phyloP scores from a whole-genome alignment of 2,113 vertebrate species.

The Barnardius zonarius region DNA sequence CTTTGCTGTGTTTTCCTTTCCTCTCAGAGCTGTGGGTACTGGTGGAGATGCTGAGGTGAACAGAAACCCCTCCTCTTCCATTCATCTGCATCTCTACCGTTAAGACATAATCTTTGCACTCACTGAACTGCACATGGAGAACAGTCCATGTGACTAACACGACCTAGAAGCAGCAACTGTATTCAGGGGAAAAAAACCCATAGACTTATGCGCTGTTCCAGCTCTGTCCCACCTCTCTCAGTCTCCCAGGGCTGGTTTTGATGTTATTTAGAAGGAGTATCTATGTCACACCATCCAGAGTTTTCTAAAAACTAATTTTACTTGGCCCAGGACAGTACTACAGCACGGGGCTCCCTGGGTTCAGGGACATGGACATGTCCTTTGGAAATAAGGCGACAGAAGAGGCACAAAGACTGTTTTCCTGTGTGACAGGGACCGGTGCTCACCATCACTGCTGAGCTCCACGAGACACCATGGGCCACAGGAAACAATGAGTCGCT shows the following conservation, averaged over 20 bases:
- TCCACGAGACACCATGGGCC: fast-evolving
- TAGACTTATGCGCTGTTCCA: not conserved
- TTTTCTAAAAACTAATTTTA: not conserved
- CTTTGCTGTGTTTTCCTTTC: not conserved
- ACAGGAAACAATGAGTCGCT: fast-evolving
- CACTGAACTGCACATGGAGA: fast-evolving
- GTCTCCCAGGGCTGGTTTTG: too few species aligned
- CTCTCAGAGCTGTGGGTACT: not conserved
- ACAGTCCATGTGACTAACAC: fast-evolving
- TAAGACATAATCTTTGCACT: fast-evolving
- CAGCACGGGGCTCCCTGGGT: not conserved
- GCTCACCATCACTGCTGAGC: not conserved
- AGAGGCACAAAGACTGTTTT: fast-evolving
- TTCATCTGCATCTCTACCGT: not conserved
- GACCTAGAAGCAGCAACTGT: not conserved
- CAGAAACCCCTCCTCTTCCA: not conserved
- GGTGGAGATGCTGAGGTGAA: not conserved
- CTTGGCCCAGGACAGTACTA: not conserved
- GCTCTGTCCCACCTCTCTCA: not conserved
- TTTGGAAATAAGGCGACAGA: fast-evolving
- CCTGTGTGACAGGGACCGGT: fast-evolving
- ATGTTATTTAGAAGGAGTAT: not conserved
- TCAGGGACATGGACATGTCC: fast-evolving
- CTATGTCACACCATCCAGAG: fast-evolving
- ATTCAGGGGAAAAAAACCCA: too few species aligned